A percentile compares a stretch with the other conserved stretches of the same genome.
Conservation (phyloP, 2,113 vertebrate genomes). For the Hiodon alosoides region DNA sequence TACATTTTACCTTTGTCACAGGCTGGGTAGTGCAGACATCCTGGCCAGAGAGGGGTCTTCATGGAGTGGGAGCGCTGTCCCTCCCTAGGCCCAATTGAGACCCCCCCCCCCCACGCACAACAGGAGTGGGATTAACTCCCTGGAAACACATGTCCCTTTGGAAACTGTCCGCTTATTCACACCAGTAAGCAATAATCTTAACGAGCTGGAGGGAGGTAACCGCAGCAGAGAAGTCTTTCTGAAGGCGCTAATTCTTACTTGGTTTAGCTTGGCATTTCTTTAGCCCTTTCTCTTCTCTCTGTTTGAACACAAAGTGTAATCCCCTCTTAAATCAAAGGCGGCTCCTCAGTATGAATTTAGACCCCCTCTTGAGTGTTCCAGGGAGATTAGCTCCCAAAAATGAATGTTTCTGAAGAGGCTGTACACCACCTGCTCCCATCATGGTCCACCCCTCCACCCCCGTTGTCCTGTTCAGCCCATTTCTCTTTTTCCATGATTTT, state of each 20-base stretch:
- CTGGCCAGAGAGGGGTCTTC: no score
- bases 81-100: slow-evolving; percentile 33
- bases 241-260: slow-evolving; percentile 67
- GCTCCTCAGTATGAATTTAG: slow-evolving; percentile 79
- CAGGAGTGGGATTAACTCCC: slow-evolving; percentile 60
- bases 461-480: no score
- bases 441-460: no score
- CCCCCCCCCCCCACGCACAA: slow-evolving; percentile 11
- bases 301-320: slow-evolving; percentile 66
- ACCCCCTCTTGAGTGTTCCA: slow-evolving; percentile 69
- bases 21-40: no score
- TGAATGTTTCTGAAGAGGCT: slow-evolving; percentile 51
- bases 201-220: slow-evolving; percentile 81
- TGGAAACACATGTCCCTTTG: slow-evolving; percentile 70
- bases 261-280: slow-evolving; percentile 48
- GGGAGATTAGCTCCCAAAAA: slow-evolving; percentile 65
- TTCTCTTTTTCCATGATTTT: no score
- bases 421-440: no score
- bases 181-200: slow-evolving; percentile 74
- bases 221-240: slow-evolving; percentile 65
- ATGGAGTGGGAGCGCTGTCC: background rate
- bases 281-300: background rate
- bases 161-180: slow-evolving; percentile 59
- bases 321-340: slow-evolving; percentile 81
- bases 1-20: no score